Base-by-base conservation (phyloP, 2,888 invertebrate species). In the Drosophila mulleri region DNA sequence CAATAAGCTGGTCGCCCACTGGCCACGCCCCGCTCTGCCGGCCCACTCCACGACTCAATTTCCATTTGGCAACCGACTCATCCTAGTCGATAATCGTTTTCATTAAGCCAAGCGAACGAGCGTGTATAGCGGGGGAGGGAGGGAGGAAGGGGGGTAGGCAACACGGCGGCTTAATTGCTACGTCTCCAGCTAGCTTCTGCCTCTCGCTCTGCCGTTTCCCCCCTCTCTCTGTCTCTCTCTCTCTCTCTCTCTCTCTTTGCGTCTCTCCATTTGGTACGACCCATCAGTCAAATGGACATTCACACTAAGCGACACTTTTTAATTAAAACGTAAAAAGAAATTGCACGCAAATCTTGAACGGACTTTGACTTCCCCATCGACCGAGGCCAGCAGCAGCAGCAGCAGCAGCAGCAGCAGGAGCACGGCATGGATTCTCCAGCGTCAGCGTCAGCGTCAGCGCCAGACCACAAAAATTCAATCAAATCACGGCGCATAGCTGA, bases 381-480 rank as follows among this genome's bases (percentile, higher is more conserved):
- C 3, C 20, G 18, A 44, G 48, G 50, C 20, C 18, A 8, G 16
- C 37, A 5, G 29, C 32, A 37, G 20, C 44, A 23, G 20, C 37
- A 5, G 29, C 32, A 37, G 20, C 44, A 23, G 20, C 18, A 8
- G 16, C 37, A 5, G 29, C 32, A 37, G 20, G 20, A 23, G 20
- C 44, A 29, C 32, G 41, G 53, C 53, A 50, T 39, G 63, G 70
- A 45, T 39, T 62, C 57, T 53, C 47, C 62, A 26, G 62, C 57
- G 58, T 47, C 58, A 59, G 35, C 52, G 59, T 41, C 61, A 23
- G 61, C 57, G 72, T 48, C 59, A 65, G 47, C 53, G 60, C 16
- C 78, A 72, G 79, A 83, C 83, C 82, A 83, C 89, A 88, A 77
- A 83, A 86, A 82, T 87, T 88, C 90, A 90, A 90, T 88, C 90